Conservation (phyloP, 2,797 vertebrate species). For the Thaleichthys pacificus region DNA sequence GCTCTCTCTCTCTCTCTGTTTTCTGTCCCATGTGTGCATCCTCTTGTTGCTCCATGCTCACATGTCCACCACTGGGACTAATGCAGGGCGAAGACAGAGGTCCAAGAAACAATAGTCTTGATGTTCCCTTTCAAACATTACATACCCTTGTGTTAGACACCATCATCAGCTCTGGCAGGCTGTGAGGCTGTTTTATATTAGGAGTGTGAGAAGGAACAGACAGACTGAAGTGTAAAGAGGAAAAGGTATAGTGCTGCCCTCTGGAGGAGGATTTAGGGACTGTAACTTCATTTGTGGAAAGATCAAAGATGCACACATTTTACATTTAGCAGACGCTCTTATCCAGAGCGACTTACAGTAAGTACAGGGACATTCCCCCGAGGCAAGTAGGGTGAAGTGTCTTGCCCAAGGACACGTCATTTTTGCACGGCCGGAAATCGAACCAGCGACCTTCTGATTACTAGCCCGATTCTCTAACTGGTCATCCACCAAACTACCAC, state of each 20-base stretch:
- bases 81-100: conserved; percentile 50
- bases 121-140: conserved; percentile 35
- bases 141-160: conserved; percentile 32
- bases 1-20: neutral
- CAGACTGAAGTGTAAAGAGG: conserved; percentile 22
- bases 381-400: too few species aligned
- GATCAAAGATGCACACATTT: too few species aligned
- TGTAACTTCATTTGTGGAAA: conserved; percentile 14
- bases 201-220: conserved; percentile 27
- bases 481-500: too few species aligned
- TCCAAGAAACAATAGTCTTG: conserved; percentile 43
- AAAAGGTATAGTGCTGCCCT: conserved; percentile 58
- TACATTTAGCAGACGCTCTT: too few species aligned
- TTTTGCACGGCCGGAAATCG: too few species aligned
- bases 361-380: too few species aligned
- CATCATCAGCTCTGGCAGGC: conserved; percentile 31
- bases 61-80: neutral
- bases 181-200: conserved; percentile 32
- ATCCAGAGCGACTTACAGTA: too few species aligned
- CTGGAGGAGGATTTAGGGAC: conserved; percentile 60
- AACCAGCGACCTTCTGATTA: too few species aligned
- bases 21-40: neutral
- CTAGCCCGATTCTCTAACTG: too few species aligned
- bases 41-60: neutral
- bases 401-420: too few species aligned